Conservation (phyloP, 2,113 vertebrate species). For the Dromaius novaehollandiae region DNA sequence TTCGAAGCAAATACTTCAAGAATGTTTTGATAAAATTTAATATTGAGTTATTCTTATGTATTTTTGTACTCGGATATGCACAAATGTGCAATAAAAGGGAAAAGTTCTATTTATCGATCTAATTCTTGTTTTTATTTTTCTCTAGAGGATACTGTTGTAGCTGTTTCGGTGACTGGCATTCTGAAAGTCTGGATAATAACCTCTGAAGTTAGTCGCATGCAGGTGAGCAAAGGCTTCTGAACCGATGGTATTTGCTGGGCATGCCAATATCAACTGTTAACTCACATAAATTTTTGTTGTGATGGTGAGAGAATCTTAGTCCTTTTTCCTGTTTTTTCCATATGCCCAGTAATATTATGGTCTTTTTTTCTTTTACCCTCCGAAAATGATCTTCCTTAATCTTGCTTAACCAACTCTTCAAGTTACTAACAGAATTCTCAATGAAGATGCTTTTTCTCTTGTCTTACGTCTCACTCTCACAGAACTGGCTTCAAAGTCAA, state of each 20-base stretch:
- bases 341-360: neutral
- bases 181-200: conserved; percentile 98
- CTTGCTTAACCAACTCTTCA: neutral
- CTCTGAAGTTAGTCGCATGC: conserved; percentile 86
- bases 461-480: fast-evolving
- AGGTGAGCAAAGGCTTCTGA: conserved; percentile 77
- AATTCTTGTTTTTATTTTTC: neutral
- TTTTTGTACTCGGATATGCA: fast-evolving
- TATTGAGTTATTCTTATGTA: neutral
- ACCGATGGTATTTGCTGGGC: neutral
- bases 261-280: neutral
- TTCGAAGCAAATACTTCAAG: neutral
- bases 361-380: neutral
- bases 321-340: neutral
- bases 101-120: neutral
- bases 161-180: conserved; percentile 93
- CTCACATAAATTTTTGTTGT: neutral
- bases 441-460: neutral
- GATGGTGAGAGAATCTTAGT: too few relatives aligned
- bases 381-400: neutral
- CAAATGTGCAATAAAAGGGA: neutral
- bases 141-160: conserved; percentile 94
- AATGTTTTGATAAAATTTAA: neutral
- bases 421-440: neutral
- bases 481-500: neutral